phyloP scores from a whole-genome alignment of 2,797 vertebrate species.

The Sciaenops ocellatus region DNA sequence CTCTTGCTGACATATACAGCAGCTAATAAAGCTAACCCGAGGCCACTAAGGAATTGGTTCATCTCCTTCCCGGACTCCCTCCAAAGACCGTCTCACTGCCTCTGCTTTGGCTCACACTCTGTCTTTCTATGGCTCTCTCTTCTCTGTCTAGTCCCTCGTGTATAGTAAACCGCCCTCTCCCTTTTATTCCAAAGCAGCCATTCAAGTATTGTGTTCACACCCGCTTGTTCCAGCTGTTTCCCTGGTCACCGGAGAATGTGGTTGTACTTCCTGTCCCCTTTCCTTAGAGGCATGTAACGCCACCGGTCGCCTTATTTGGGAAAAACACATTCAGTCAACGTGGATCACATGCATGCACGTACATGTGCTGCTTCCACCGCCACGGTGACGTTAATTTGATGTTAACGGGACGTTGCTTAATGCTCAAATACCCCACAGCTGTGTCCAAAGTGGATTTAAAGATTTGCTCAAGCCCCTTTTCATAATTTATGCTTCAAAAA shows the following conservation, averaged over 20 bases:
- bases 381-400: not conserved
- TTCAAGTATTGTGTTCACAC: conserved; percentile 16
- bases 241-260: not conserved
- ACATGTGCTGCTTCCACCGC: not conserved
- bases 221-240: not conserved
- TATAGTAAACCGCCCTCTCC: conserved; percentile 1
- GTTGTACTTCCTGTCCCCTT: conserved; percentile 11
- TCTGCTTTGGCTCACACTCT: conserved; percentile 9
- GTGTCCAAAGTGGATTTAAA: conserved; percentile 8
- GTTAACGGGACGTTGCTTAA: not conserved
- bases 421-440: not conserved
- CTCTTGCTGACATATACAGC: conserved; percentile 35
- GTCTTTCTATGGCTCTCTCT: conserved; percentile 9
- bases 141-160: not conserved
- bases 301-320: not conserved
- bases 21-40: conserved; percentile 41
- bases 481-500: conserved; percentile 11
- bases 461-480: not conserved
- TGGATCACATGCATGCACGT: conserved; percentile 7
- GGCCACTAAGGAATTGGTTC: conserved; percentile 36
- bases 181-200: conserved; percentile 17
- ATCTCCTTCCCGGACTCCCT: not conserved
- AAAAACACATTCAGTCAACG: conserved; percentile 17
- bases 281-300: not conserved
- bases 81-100: not conserved